Base-by-base conservation (phyloP, 2,113 vertebrate genomes). In the Chaetodon auriga region DNA sequence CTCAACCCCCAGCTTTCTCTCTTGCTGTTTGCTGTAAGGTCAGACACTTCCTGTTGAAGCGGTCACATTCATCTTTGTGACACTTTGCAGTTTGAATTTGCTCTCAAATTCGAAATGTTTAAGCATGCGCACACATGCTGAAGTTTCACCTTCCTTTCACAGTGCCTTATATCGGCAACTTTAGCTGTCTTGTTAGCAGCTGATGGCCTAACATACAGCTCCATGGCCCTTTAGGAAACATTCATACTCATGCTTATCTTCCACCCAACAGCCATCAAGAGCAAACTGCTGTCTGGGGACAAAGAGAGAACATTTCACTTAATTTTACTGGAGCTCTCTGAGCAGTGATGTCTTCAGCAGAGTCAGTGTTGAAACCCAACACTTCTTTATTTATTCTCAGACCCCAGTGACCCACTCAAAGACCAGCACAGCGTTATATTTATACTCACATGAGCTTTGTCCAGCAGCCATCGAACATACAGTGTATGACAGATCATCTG, bases 291-390 rank as follows among this genome's bases (percentile, higher is more conserved):
- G 65, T 83, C 78, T 21, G 16, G 66, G 82, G 80, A 84, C 74
- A 63, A 70, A 75, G 62, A 65, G 45, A 54, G 69, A 86, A 72
- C 82, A 80, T 87, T 82, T 92, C 63, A 87, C 65, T 93, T 87
- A 71, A 43, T 80, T 87, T 81, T 54, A 70, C 73, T 53, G 77
- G 46, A 68, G 68, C 75, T 69, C 45, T 61, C 76, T 70, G 55
- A 57, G 55, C 66, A 48, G 2, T 86, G 78, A 93, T 93, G 85
- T 58, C 81, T 92, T 94, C 65, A 93, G 78, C 93, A 94, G 94
- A 93, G 70, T 68, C 64, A 3, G 12, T 76, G 60, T 71, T 81
- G 89, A 93, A 93, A 93, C 78, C 60, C 72, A 84, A 89, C 73
- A 63, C 80, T 45, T 78, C 66, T 83, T 62, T 77, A 88, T 90